Conservation (phyloP, 1,140 invertebrate species). For the Andrena cerasifolii region DNA sequence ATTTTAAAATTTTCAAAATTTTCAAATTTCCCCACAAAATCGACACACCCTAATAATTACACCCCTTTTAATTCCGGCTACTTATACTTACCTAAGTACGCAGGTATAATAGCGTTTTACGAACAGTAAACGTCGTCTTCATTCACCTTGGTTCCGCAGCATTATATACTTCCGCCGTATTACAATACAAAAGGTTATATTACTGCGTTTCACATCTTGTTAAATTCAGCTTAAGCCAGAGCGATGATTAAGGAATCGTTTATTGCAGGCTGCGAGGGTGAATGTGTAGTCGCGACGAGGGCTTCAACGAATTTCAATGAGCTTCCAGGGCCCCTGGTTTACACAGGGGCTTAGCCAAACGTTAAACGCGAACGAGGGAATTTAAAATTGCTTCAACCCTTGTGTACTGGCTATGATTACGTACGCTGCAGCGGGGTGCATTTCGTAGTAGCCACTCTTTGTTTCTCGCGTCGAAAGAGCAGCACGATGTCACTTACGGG, state of each 20-base stretch:
- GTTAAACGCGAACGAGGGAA: constrained; percentile 60
- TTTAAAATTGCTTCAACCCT: constrained; percentile 71
- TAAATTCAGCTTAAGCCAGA: constrained; percentile 1
- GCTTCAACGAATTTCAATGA: constrained; percentile 73
- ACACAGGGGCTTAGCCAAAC: constrained; percentile 62
- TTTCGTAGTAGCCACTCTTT: constrained; percentile 66
- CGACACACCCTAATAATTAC: too few relatives aligned
- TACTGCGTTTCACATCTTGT: not conserved
- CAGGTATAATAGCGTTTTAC: too few relatives aligned
- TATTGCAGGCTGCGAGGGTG: not conserved
- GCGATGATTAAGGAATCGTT: not conserved
- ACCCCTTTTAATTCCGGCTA: too few relatives aligned
- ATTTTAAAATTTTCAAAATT: too few relatives aligned
- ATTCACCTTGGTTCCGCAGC: too few relatives aligned
- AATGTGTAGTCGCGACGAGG: constrained; percentile 17
- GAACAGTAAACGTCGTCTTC: too few relatives aligned
- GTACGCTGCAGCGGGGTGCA: constrained; percentile 67
- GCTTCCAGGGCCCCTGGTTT: constrained; percentile 70
- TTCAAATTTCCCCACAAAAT: too few relatives aligned
- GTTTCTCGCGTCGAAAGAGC: constrained; percentile 46
- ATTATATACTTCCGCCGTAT: not conserved
- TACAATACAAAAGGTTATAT: not conserved
- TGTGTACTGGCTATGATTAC: constrained; percentile 55
- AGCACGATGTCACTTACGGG: constrained; percentile 70
- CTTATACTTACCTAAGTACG: too few relatives aligned